Evolutionary conservation across 2,888 invertebrate species (phyloP).

Genomic region (Ornithoptera alexandrae): DNA sequence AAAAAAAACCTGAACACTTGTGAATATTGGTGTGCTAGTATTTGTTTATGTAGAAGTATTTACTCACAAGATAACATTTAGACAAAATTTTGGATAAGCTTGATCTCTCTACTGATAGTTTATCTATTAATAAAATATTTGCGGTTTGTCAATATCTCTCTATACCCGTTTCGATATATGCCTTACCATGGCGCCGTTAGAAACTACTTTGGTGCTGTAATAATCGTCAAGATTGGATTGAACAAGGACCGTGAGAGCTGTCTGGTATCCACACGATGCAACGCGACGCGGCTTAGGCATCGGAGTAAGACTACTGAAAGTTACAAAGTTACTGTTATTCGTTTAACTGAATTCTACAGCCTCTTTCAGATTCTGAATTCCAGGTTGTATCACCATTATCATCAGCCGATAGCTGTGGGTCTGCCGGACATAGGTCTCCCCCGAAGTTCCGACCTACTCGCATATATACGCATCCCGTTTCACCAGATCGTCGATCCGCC

Average conservation of each 20-base stretch:
- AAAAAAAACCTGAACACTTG: too few relatives aligned
- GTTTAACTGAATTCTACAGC: not conserved
- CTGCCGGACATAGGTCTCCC: too few relatives aligned
- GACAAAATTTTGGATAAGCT: not conserved
- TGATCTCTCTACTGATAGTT: not conserved
- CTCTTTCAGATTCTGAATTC: not conserved
- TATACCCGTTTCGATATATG: not conserved
- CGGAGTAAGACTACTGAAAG: slow-evolving; percentile 17
- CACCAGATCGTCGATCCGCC: too few relatives aligned
- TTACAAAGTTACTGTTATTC: not conserved
- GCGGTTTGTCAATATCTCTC: not conserved
- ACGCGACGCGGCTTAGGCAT: slow-evolving; percentile 78
- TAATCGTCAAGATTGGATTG: slow-evolving; percentile 81
- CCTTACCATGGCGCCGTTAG: slow-evolving; percentile 80
- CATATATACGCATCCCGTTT: too few relatives aligned
- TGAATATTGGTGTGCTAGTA: too few relatives aligned
- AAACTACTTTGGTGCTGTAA: slow-evolving; percentile 80
- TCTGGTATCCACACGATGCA: slow-evolving; percentile 84
- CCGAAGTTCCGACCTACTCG: too few relatives aligned
- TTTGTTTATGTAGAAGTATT: too few relatives aligned
- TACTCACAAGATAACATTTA: not conserved
- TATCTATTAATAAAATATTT: not conserved
- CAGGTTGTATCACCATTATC: too few relatives aligned
- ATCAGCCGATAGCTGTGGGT: too few relatives aligned
- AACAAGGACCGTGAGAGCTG: slow-evolving; percentile 81